Conservation (phyloP, 1,140 invertebrate species). For the Amyelois transitella region DNA sequence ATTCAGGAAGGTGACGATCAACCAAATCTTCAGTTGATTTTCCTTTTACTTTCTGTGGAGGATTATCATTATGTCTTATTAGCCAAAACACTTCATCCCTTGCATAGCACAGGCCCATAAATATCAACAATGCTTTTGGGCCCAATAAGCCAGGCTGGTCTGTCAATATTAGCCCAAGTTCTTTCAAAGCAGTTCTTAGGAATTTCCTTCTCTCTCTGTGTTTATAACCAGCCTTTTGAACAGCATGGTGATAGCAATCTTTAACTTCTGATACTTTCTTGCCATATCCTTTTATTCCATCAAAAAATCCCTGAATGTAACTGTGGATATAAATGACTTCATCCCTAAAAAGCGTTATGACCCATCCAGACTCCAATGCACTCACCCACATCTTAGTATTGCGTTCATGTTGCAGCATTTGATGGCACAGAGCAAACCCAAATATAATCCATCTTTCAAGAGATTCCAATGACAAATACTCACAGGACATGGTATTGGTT, state of each 20-base stretch:
- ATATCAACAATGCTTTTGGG: constrained; percentile 96
- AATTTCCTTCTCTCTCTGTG: constrained; percentile 98
- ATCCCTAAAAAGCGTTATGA: constrained; percentile 95
- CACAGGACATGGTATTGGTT: constrained; percentile 97
- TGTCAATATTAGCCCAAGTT: constrained; percentile 94
- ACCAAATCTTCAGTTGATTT: constrained; percentile 92
- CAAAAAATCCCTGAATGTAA: constrained; percentile 95
- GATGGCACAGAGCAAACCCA: constrained; percentile 93
- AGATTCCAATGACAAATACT: constrained; percentile 95
- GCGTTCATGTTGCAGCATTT: constrained; percentile 85
- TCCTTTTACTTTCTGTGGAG: constrained; percentile 87
- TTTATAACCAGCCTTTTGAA: constrained; percentile 91
- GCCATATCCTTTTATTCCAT: constrained; percentile 95
- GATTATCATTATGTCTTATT: constrained; percentile 96
- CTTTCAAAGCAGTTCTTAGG: constrained; percentile 94
- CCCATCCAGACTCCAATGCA: constrained; percentile 95
- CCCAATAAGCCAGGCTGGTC: constrained; percentile 98
- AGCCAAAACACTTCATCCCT: constrained; percentile 99
- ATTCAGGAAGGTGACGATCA: constrained; percentile 95
- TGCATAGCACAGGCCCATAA: constrained; percentile 95
- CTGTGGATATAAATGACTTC: constrained; percentile 97
- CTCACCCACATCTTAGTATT: constrained; percentile 93
- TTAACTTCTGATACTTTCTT: constrained; percentile 96
- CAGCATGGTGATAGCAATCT: constrained; percentile 92
- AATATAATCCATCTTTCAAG: constrained; percentile 98